Evolutionary conservation across 1,140 invertebrate genomes (phyloP), one percentile per base, ranked within the genome.

Genomic region (Drosophila elegans): DNA sequence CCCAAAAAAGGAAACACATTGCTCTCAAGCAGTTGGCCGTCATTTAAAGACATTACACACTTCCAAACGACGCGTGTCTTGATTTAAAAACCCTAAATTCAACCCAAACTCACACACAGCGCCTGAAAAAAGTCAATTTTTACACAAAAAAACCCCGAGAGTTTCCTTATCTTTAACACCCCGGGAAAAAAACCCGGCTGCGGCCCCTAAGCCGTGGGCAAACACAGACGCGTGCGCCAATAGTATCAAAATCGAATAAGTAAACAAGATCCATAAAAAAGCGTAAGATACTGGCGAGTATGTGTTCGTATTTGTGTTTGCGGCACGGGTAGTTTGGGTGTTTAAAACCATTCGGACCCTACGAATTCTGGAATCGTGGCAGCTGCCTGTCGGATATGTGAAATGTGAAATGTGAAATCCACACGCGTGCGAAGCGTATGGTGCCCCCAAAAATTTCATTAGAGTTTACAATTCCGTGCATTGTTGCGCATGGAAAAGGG

Each of bases 201-300:
- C 51, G 69, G 67, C 46, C 64, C 64, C 59, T 78, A 76, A 88
- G 63, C 66, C 59, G 38, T 56, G 57, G 64, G 57, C 55, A 86
- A 88, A 86, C 75, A 86, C 54, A 76, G 25, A 55, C 68, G 68
- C 76, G 56, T 74, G 77, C 73, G 81, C 81, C 80, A 84, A 84
- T 81, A 86, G 72, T 85, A 85, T 88, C 79, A 49, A 66, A 88
- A 86, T 82, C 82, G 83, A 73, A 76, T 83, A 79, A 73, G 82
- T 72, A 86, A 86, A 86, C 83, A 83, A 82, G 77, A 89, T 74
- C 62, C 71, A 78, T 74, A 81, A 68, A 82, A 80, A 80, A 74
- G 25, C 42, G 56, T 63, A 74, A 75, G 59, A 75, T 74, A 82
- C 57, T 53, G 49, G 21, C 39, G 63, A 42, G 27, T 44, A 21